Conservation (phyloP, 2,113 vertebrate species). For the Loxodonta africana region DNA sequence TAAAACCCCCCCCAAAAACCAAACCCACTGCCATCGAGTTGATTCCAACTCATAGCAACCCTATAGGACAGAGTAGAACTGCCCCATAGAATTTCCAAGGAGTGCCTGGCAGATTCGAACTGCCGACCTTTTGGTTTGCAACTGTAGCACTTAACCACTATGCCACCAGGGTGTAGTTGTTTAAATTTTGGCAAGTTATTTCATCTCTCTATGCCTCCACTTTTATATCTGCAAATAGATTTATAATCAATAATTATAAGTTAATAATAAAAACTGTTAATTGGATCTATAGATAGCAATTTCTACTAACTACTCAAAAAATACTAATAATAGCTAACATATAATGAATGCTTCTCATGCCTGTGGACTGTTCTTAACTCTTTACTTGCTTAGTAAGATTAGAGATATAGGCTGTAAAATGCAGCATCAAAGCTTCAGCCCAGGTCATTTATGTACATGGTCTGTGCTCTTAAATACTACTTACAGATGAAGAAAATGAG, state of each 20-base stretch:
- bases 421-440: not conserved
- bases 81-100: no score
- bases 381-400: not conserved
- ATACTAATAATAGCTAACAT: conserved; percentile 58
- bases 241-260: conserved; percentile 59
- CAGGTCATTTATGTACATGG: not conserved
- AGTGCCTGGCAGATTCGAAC: no score
- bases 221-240: conserved; percentile 65
- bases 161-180: not conserved
- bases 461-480: not conserved
- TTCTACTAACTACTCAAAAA: conserved; percentile 59
- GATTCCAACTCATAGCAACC: no score
- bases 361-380: not conserved
- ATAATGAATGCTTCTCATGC: conserved; percentile 3
- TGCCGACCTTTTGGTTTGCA: no score
- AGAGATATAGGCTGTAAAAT: not conserved
- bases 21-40: no score
- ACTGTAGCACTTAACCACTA: no score
- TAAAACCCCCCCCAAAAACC: not conserved
- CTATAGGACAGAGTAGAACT: no score
- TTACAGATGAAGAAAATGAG: not conserved
- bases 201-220: conserved; percentile 28
- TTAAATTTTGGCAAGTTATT: conserved; percentile 12
- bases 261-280: conserved; percentile 71
- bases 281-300: conserved; percentile 47